A percentile compares a stretch with the other conserved stretches of the same genome.
Conservation (phyloP, 2,888 invertebrate species). For the Schrankia costaestrigalis region DNA sequence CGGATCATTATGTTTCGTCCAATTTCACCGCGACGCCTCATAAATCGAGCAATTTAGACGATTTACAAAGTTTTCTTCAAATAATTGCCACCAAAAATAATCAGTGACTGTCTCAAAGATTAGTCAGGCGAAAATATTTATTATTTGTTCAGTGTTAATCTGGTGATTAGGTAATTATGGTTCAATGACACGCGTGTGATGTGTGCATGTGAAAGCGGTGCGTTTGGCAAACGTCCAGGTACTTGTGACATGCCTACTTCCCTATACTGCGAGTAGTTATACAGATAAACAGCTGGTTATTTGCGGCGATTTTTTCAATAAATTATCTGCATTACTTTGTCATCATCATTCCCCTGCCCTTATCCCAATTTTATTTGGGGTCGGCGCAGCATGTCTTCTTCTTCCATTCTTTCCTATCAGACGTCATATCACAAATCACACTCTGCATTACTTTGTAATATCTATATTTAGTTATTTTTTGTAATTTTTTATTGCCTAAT, state of each 20-base stretch:
- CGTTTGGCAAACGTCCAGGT: conserved; percentile 23
- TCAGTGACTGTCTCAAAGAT: neutral
- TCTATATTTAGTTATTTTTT: neutral
- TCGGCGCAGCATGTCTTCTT: no score
- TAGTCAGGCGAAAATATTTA: conserved; percentile 1
- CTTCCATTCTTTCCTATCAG: no score
- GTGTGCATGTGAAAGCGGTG: conserved; percentile 21
- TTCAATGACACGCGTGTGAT: conserved; percentile 41
- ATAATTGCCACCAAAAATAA: neutral
- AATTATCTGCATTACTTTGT: no score
- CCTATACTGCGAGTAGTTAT: conserved; percentile 8
- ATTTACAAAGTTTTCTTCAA: no score
- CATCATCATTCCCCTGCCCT: no score
- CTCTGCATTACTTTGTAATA: neutral
- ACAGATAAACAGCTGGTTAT: no score
- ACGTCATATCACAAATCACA: neutral
- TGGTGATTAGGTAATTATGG: conserved; percentile 36
- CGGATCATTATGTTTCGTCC: no score
- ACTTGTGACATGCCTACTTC: conserved; percentile 25
- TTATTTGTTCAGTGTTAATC: conserved; percentile 4
- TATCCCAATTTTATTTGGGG: no score
- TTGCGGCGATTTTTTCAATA: no score
- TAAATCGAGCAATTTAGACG: no score
- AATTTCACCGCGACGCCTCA: no score
- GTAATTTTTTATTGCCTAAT: neutral